Base-by-base conservation (phyloP, 2,113 vertebrate species). In the Eretmodus cyanostictus region DNA sequence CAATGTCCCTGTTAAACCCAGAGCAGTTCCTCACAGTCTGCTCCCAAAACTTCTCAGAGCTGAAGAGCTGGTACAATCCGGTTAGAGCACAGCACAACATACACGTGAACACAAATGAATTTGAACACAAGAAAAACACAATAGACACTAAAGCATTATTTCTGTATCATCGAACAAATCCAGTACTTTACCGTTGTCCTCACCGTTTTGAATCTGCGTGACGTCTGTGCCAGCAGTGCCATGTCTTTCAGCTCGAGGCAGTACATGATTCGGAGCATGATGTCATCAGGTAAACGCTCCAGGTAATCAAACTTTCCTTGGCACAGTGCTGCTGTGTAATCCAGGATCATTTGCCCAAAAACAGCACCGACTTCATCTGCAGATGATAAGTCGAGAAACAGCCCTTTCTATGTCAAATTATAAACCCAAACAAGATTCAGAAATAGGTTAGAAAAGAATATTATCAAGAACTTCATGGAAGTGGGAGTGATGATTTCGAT, bases 301-400 rank as follows among this genome's bases (percentile, higher is more conserved):
- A 98, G 95, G 93, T 96, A 97, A 93, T 97, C 96, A 87, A 93
- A 94, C 63, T 95, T 92, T 83, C 97, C 96, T 86, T 31, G 4
- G 78, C 97, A 98, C 81, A 98, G 91, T 89, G 19, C 94, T 82
- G 91, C 87, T 86, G 96, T 61, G 82, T 97, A 93, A 31, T 97
- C 94, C 89, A 97, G 90, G 85, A 94, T 91, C 61, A 82, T 94
- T 85, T 85, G 59, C 81, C 96, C 96, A 89, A 97, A 97, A 63
- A 96, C 73, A 78, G 89, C 9, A 80, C 91, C 87, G 87, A 97
- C 83, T 38, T 96, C 92, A 92, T 96, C 95, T 96, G 93, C 4
- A 91, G 93, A 86, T 49, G 8, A 55, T 14, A 38, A 53, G 57
- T 55, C 3, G 2, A 29, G 8, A 61, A 68, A 29, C 34, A 82